phyloP scores from a whole-genome alignment of 2,888 invertebrate genomes.

The Cephus runcator region DNA sequence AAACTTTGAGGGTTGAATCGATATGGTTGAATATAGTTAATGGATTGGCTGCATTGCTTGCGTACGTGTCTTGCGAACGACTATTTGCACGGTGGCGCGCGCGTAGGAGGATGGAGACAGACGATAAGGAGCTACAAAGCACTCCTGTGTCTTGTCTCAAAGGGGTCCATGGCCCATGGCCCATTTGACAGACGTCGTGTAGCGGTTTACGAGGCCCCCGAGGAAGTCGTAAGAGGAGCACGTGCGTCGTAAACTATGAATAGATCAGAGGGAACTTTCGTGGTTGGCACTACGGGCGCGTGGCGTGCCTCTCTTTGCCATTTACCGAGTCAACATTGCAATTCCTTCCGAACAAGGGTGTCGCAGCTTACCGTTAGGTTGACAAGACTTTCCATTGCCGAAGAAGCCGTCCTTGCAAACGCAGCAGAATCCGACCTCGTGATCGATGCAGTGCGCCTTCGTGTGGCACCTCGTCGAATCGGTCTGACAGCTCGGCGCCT shows the following conservation, averaged over 20 bases:
- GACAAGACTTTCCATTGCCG: conserved; percentile 93
- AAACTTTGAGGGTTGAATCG: background rate
- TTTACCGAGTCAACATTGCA: background rate
- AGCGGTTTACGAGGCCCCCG: conserved; percentile 30
- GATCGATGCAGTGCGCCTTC: conserved; percentile 85
- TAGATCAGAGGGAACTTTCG: conserved; percentile 47
- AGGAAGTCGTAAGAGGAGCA: conserved; percentile 29
- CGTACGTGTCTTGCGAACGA: background rate
- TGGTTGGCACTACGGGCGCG: conserved; percentile 19
- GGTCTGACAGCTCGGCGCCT: conserved; percentile 69
- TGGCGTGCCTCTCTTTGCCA: background rate
- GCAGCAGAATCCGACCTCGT: conserved; percentile 89
- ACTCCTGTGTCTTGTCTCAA: conserved; percentile 23
- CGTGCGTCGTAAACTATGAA: conserved; percentile 48
- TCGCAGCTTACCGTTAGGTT: conserved; percentile 73
- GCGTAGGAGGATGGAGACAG: background rate
- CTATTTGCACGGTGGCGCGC: background rate
- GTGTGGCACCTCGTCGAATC: conserved; percentile 83
- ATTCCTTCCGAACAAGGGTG: background rate
- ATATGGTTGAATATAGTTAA: background rate
- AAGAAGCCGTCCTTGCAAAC: conserved; percentile 85
- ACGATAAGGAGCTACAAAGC: background rate
- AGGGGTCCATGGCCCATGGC: conserved; percentile 25
- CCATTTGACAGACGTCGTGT: conserved; percentile 25
- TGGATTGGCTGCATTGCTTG: background rate